phyloP scores from a whole-genome alignment of 2,888 invertebrate species.

The Netelia melanura region DNA sequence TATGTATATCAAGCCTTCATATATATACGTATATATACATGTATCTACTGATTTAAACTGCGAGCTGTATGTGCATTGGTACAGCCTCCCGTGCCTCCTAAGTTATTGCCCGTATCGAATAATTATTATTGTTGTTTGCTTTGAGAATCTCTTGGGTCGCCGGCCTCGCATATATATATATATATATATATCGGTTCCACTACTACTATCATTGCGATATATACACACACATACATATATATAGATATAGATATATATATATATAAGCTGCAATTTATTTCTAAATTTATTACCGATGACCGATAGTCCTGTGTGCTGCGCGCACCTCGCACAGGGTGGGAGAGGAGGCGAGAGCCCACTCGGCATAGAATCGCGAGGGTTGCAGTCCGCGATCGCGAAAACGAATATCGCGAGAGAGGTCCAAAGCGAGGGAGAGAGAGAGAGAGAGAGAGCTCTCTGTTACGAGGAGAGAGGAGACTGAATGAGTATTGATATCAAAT shows the following conservation, averaged over 20 bases:
- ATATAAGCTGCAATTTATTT: slow-evolving; percentile 81
- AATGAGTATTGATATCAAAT: slow-evolving; percentile 77
- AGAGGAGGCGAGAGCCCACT: slow-evolving; percentile 46
- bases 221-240: background rate
- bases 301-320: slow-evolving; percentile 77
- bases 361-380: slow-evolving; percentile 61
- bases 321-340: slow-evolving; percentile 56
- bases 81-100: slow-evolving; percentile 71
- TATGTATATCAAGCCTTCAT: background rate
- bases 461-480: slow-evolving; percentile 56
- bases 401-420: slow-evolving; percentile 77
- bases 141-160: slow-evolving; percentile 78
- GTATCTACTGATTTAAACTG: slow-evolving; percentile 47
- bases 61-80: slow-evolving; percentile 52
- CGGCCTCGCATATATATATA: slow-evolving; percentile 53
- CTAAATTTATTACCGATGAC: slow-evolving; percentile 84
- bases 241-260: slow-evolving; percentile 46
- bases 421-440: slow-evolving; percentile 64
- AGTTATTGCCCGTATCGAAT: slow-evolving; percentile 83
- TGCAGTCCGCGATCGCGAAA: slow-evolving; percentile 66
- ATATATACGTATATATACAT: background rate
- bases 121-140: slow-evolving; percentile 85
- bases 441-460: slow-evolving; percentile 51
- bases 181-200: background rate
- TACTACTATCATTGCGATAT: slow-evolving; percentile 43